phyloP scores from a whole-genome alignment of 2,113 vertebrate genomes.

The Semicossyphus pulcher region DNA sequence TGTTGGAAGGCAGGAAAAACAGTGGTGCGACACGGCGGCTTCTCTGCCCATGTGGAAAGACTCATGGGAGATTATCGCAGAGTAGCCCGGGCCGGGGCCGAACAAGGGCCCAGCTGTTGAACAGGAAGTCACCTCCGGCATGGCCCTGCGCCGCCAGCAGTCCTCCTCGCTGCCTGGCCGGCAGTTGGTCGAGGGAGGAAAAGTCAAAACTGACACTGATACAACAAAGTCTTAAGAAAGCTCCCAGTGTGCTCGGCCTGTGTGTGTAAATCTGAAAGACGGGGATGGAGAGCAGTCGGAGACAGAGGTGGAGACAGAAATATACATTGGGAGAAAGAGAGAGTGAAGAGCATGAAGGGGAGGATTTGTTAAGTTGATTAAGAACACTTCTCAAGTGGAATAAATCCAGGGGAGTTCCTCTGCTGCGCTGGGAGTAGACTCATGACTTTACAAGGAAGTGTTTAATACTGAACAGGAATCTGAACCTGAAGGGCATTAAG shows the following conservation, averaged over 20 bases:
- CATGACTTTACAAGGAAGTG: conserved; percentile 30
- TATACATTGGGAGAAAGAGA: not conserved
- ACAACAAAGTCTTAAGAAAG: conserved; percentile 80
- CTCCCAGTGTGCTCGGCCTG: conserved; percentile 70
- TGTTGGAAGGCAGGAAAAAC: conserved; percentile 78
- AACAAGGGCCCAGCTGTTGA: conserved; percentile 81
- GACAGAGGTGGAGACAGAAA: not conserved
- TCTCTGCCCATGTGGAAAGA: conserved; percentile 80
- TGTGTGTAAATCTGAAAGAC: conserved; percentile 39
- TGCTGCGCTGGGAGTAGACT: conserved; percentile 17
- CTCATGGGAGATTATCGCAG: conserved; percentile 78
- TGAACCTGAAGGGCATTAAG: conserved; percentile 33
- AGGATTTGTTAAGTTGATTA: conserved; percentile 39
- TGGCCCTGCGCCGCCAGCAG: conserved; percentile 65
- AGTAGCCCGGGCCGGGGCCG: conserved; percentile 52
- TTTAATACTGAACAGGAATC: conserved; percentile 54
- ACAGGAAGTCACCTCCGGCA: conserved; percentile 82
- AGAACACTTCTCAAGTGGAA: conserved; percentile 50
- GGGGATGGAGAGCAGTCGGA: conserved; percentile 27
- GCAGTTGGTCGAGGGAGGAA: conserved; percentile 58
- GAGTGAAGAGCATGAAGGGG: conserved; percentile 25
- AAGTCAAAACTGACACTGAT: conserved; percentile 67
- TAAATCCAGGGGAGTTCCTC: conserved; percentile 49
- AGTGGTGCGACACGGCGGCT: conserved; percentile 74
- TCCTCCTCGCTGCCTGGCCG: conserved; percentile 42